A percentile compares a stretch with the other conserved stretches of the same genome.
Evolutionary conservation across 2,888 invertebrate species (phyloP).

Genomic region (Axea sp.): DNA sequence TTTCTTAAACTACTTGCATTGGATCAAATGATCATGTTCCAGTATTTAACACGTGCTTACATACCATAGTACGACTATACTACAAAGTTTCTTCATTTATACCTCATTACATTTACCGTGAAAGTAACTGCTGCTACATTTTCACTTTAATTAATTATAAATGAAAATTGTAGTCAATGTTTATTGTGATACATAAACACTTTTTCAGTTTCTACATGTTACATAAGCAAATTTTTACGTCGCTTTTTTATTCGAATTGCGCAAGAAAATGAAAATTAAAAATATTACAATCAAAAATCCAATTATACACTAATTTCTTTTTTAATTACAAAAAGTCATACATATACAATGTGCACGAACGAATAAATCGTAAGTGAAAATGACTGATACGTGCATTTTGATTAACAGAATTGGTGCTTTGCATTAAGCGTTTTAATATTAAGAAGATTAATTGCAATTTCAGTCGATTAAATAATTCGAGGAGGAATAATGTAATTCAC

Average conservation of each 20-base stretch:
- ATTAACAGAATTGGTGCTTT: too few relatives aligned
- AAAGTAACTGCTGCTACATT: slow-evolving; percentile 31
- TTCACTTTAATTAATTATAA: slow-evolving; percentile 29
- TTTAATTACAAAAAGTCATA: too few relatives aligned
- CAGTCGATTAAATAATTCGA: neutral
- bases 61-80: slow-evolving; percentile 13
- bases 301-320: too few relatives aligned
- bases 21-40: slow-evolving; percentile 20
- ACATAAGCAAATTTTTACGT: too few relatives aligned
- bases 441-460: slow-evolving; percentile 3
- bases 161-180: slow-evolving; percentile 18
- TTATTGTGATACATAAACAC: slow-evolving; percentile 3
- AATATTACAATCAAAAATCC: too few relatives aligned
- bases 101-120: slow-evolving; percentile 35
- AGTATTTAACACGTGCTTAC: slow-evolving; percentile 42
- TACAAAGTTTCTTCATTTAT: slow-evolving; percentile 36
- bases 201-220: too few relatives aligned
- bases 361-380: too few relatives aligned
- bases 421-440: too few relatives aligned
- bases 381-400: too few relatives aligned
- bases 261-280: too few relatives aligned
- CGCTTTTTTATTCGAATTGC: too few relatives aligned
- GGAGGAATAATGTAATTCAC: neutral
- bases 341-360: too few relatives aligned
- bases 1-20: neutral